Evolutionary conservation across 1,140 invertebrate genomes (phyloP).

Genomic region (Pinna nobilis): DNA sequence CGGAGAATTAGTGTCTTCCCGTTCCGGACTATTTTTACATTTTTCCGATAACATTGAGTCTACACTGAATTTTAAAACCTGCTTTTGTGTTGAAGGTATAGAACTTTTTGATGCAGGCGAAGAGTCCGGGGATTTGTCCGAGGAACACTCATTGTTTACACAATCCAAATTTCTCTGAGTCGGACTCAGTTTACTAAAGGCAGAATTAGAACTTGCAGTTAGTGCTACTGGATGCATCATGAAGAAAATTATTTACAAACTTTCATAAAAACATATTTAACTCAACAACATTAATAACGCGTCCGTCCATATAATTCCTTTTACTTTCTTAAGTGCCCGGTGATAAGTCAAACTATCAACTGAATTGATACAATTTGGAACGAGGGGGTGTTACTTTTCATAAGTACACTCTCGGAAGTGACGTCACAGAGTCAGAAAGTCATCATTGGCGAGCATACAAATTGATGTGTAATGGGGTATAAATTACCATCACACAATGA

Average conservation of each 20-base stretch:
- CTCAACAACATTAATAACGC: no score
- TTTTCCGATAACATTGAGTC: conserved; percentile 44
- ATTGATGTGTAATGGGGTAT: conserved; percentile 48
- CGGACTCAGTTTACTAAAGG: conserved; percentile 40
- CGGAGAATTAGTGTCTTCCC: conserved; percentile 34
- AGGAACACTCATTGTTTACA: conserved; percentile 7
- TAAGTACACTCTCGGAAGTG: conserved; percentile 36
- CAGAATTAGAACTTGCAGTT: conserved; percentile 38
- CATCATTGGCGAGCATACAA: conserved; percentile 45
- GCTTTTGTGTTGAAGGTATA: conserved; percentile 31
- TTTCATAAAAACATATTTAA: not conserved
- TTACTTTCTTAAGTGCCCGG: not conserved
- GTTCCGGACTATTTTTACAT: not conserved
- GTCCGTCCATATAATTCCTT: no score
- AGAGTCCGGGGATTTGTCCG: conserved; percentile 13
- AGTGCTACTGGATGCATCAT: conserved; percentile 42
- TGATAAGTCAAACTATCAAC: conserved; percentile 16
- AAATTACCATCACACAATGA: conserved; percentile 44
- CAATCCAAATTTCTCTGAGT: conserved; percentile 1
- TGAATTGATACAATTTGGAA: conserved; percentile 20
- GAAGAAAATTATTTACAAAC: conserved; percentile 7
- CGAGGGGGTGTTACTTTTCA: conserved; percentile 20
- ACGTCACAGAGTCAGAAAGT: conserved; percentile 39
- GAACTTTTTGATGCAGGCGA: conserved; percentile 13
- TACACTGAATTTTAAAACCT: conserved; percentile 45